Conservation (phyloP, 2,113 vertebrate genomes). For the Lagenorhynchus albirostris region DNA sequence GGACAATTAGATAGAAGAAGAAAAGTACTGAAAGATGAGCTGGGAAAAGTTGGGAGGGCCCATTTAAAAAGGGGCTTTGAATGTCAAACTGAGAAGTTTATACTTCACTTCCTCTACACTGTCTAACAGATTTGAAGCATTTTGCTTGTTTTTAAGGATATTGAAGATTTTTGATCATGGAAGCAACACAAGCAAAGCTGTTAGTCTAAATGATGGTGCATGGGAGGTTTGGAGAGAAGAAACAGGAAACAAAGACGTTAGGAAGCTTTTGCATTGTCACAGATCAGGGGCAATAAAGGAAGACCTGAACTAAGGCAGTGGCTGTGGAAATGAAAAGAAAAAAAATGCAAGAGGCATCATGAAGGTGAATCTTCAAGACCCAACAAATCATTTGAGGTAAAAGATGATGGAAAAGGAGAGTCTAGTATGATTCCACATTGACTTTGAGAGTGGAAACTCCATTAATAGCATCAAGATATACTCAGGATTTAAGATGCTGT, state of each 20-base stretch:
- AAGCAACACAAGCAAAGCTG: background rate
- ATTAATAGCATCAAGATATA: background rate
- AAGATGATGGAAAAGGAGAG: background rate
- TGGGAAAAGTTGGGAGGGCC: background rate
- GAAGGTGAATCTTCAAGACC: background rate
- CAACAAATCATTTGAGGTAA: background rate
- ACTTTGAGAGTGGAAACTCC: background rate
- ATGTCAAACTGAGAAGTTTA: background rate
- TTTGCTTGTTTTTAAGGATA: constrained; percentile 28
- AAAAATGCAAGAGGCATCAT: background rate
- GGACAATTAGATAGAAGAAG: background rate
- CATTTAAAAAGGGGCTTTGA: background rate
- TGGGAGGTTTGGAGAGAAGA: background rate
- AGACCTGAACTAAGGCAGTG: background rate
- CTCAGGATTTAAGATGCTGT: background rate
- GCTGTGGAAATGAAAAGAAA: background rate
- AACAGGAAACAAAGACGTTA: background rate
- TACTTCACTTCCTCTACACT: background rate
- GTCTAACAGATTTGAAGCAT: background rate
- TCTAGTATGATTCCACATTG: background rate
- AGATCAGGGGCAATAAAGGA: background rate
- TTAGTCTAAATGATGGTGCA: constrained; percentile 12
- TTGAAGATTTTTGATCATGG: background rate
- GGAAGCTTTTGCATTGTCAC: background rate
- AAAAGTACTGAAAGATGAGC: background rate